A percentile compares a stretch with the other conserved stretches of the same genome.
Conservation (phyloP, 2,113 vertebrate genomes). For the Aegithalos caudatus region DNA sequence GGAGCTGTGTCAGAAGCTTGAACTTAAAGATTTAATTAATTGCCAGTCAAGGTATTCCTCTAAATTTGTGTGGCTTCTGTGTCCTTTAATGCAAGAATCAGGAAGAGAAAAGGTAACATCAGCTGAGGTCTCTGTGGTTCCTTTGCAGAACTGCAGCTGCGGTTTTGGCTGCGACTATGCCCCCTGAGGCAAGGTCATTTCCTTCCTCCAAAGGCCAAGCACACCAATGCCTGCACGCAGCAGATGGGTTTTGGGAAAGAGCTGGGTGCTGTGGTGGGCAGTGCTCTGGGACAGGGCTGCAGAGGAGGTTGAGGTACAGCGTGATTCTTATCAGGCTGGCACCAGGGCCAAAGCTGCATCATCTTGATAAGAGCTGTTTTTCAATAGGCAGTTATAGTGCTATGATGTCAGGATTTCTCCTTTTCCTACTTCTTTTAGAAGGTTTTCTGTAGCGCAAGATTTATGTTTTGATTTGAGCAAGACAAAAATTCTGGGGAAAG, state of each 20-base stretch:
- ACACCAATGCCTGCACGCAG: fast-evolving
- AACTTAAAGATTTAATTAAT: not conserved
- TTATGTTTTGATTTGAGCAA: not conserved
- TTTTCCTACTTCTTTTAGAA: not conserved
- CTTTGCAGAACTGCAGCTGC: not conserved
- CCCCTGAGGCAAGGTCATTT: not conserved
- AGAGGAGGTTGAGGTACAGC: not conserved
- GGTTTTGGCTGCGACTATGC: not conserved
- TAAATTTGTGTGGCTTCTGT: not conserved
- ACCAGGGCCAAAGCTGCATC: not conserved
- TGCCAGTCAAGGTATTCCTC: not conserved
- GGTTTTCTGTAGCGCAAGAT: not conserved
- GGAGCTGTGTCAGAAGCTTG: not conserved
- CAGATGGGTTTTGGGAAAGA: not conserved
- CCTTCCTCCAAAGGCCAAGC: constrained; percentile 16
- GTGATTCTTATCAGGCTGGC: not conserved
- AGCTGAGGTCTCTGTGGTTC: not conserved
- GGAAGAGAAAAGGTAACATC: not conserved
- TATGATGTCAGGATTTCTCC: not conserved
- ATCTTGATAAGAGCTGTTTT: not conserved
- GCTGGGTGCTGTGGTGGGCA: not conserved
- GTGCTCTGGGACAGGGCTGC: not conserved
- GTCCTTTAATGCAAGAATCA: not conserved
- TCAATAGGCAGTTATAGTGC: not conserved
- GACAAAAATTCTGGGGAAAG: not conserved